Base-by-base conservation (phyloP, 2,797 vertebrate genomes). In the Peromyscus melanophrys region DNA sequence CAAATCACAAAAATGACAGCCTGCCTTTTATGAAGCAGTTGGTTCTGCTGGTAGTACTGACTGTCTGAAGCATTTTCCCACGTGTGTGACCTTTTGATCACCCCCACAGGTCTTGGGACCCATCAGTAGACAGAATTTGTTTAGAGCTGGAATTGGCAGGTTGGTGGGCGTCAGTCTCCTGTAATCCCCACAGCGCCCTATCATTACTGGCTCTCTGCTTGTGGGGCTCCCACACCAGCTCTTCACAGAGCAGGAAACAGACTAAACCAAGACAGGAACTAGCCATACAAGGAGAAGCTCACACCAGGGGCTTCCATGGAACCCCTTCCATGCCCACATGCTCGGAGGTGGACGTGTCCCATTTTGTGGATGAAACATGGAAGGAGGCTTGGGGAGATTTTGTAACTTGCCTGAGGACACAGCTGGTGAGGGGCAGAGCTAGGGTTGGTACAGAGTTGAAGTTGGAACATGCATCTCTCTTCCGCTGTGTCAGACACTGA, bases 401-500 rank as follows among this genome's bases (percentile, higher is more conserved):
- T 12, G 13, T 92, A 67, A 43, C 8, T 84, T 71, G 16, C n/a
- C 73, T 37, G 46, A 85, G 71, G 55, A 78, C 80, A 73, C 49
- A 43, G 71, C 81, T 92, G 92, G 67, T 27, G 40, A 63, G 11
- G 63, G 90, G 25, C 81, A 29, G 65, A 87, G 65, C 69, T 80
- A 17, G 46, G 34, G 69, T 80, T 89, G 63, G 73, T 40, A 16
- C 2, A 6, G 23, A 2, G 23, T 94, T 27, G 80, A 16, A 94
- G 25, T 59, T 81, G 59, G 86, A 88, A 57, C 14, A 6, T 11
- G 12, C 49, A 37, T 86, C 67, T 78, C 57, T 23, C 61, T 63
- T 23, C 61, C 27, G 12, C 14, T 3, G 13, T 37, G 16, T 6
- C 29, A 3, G 11, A 29, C 0, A 0, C 78, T 21, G 14, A 0